Evolutionary conservation across 2,888 invertebrate genomes (phyloP).

Genomic region (Ochropleura leucogaster): DNA sequence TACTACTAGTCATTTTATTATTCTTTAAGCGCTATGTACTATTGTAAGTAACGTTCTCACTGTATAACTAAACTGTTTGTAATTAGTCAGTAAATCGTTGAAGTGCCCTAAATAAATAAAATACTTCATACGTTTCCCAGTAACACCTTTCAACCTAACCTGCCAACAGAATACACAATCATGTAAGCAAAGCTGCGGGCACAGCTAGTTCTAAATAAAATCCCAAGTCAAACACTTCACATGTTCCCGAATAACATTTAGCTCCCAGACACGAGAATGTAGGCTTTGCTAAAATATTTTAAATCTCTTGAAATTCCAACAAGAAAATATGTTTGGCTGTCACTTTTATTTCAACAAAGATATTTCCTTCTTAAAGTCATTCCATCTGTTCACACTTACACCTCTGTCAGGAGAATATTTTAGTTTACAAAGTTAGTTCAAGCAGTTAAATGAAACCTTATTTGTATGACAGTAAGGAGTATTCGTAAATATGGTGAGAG

Average conservation of each 20-base stretch:
- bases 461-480: slow-evolving; percentile 39
- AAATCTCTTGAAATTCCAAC: slow-evolving; percentile 57
- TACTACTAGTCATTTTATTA: too few relatives aligned
- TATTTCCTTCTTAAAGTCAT: slow-evolving; percentile 60
- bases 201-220: slow-evolving; percentile 15
- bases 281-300: slow-evolving; percentile 55
- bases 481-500: slow-evolving; percentile 39
- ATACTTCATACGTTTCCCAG: neutral
- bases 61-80: too few relatives aligned
- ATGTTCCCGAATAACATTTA: slow-evolving; percentile 32
- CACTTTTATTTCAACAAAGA: slow-evolving; percentile 60
- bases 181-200: too few relatives aligned
- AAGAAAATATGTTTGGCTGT: slow-evolving; percentile 54
- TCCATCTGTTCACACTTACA: slow-evolving; percentile 59
- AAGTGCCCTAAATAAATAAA: too few relatives aligned
- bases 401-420: slow-evolving; percentile 49
- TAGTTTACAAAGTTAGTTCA: slow-evolving; percentile 10
- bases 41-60: too few relatives aligned
- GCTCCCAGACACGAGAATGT: slow-evolving; percentile 16
- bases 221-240: slow-evolving; percentile 18
- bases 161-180: neutral
- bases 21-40: too few relatives aligned
- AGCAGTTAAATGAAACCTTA: slow-evolving; percentile 46
- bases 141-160: neutral
- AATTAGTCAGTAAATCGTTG: too few relatives aligned